Evolutionary conservation across 2,797 vertebrate genomes (phyloP), one percentile per base, ranked within the genome.

Genomic region (Phylloscopus collybita): DNA sequence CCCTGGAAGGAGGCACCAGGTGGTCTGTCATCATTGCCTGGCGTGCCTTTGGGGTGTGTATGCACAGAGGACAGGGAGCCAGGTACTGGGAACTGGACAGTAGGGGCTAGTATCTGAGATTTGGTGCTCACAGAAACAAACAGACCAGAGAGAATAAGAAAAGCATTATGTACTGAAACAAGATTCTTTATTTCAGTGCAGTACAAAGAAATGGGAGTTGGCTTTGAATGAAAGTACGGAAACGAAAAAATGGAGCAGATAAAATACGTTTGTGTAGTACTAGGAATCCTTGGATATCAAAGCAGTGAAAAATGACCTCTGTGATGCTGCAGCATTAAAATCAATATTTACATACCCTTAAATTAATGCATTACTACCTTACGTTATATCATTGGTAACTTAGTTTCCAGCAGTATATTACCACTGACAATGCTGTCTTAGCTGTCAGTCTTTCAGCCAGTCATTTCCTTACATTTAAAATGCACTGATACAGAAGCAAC

Each of bases 121-220:
- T 51, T 7, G 1, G 1, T 44, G 76, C 70, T 86, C 26, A 5
- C 1, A 54, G 62, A 49, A 86, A 65, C 20, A 83, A 62, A 75
- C 54, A 70, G 56, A 61, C 40, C 22, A 88, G 30, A 80, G 72
- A 83, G 40, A 81, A 54, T 59, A 65, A 57, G 70, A 83, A 87
- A 86, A 92, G 21, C 82, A 36, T 78, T 44, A 85, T 21, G 13
- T 97, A 95, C 59, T 94, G 90, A 97, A 97, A 97, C 73, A 73
- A 74, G 79, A 70, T 62, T 95, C 27, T 93, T 97, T 96, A 97
- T 97, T 97, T 96, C 90, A 83, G 94, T 94, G 95, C 83, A 88
- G 93, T 97, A 97, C 96, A 96, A 97, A 97, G 92, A 95, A 97
- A 96, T 57, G 80, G 53, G 67, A 85, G 47, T 94, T 84, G 64